phyloP scores from a whole-genome alignment of 2,113 vertebrate genomes.

The Callionymus lyra region DNA sequence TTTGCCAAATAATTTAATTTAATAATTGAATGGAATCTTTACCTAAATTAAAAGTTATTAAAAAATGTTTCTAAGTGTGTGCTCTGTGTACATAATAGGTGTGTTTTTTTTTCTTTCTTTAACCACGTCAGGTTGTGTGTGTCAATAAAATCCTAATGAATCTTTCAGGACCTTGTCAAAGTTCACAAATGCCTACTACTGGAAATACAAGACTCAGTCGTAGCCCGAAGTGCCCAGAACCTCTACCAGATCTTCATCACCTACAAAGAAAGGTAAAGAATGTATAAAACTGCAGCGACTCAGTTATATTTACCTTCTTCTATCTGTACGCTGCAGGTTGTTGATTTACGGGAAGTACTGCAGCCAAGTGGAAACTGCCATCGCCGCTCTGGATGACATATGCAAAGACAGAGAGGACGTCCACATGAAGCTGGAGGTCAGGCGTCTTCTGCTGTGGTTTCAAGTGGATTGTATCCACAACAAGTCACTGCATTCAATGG shows the following conservation, averaged over 20 bases:
- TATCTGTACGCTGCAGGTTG: slow-evolving; percentile 64
- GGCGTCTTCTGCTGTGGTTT: background rate
- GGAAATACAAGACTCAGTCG: slow-evolving; percentile 85
- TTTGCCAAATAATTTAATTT: too few relatives aligned
- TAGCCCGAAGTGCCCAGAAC: slow-evolving; percentile 83
- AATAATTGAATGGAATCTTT: too few relatives aligned
- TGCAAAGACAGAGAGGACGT: slow-evolving; percentile 93
- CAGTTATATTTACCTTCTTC: background rate
- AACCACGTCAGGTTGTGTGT: too few relatives aligned
- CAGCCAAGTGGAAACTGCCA: slow-evolving; percentile 88
- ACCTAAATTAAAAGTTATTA: background rate
- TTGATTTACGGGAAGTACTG: slow-evolving; percentile 96
- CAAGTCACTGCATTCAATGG: background rate
- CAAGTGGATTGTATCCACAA: background rate
- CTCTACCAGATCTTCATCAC: slow-evolving; percentile 88
- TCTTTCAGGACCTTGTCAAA: slow-evolving; percentile 91
- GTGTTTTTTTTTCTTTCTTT: background rate
- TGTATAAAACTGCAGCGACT: background rate
- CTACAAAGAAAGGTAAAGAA: slow-evolving; percentile 88
- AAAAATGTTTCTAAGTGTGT: background rate
- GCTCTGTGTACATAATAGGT: background rate
- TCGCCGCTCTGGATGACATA: slow-evolving; percentile 81
- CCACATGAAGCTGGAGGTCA: slow-evolving; percentile 88
- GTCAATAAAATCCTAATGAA: too few relatives aligned
- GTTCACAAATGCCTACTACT: slow-evolving; percentile 83